Evolutionary conservation across 2,113 vertebrate species (phyloP), one percentile per base, ranked within the genome.

Genomic region (Xiphophorus hellerii): DNA sequence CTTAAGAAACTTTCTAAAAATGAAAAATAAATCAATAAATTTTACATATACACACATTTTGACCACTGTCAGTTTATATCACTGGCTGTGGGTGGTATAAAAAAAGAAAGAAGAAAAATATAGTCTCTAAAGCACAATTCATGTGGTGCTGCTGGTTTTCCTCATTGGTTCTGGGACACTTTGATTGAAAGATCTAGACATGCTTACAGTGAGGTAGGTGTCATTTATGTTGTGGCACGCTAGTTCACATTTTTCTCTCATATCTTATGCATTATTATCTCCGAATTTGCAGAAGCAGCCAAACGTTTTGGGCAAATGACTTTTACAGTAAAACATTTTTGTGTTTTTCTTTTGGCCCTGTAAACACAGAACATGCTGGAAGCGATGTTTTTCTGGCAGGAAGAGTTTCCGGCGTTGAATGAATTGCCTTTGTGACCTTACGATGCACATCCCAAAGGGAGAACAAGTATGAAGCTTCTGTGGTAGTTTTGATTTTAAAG

Each of bases 351-450:
- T 62, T n/a, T 58, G 71, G 48, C 60, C 37, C 29, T 69, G 76
- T 68, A 80, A 83, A 80, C 69, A 79, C 3, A 0, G 7, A 6
- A 25, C 84, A 87, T 78, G 58, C 76, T 25, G 37, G 13, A 68
- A 29, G 5, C 69, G 44, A 76, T 68, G 63, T 87, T 84, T 63
- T 48, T 79, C 82, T 82, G 78, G 71, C 73, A 64, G 62, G 6
- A 62, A 39, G 79, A 66, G 82, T 77, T 78, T 90, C 87, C 77
- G 31, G 54, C 39, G 39, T 54, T 48, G 62, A 78, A 76, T 69
- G 72, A 73, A 33, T 80, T 67, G 79, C 76, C 58, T 39, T 37
- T 27, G 62, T 86, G 88, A 85, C 88, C 86, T 73, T 31, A 3
- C 31, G 33, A 15, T 84, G 66, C 33, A 75, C 69, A 58, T 65